Conservation (phyloP, 2,797 vertebrate species). For the Anabas testudineus region DNA sequence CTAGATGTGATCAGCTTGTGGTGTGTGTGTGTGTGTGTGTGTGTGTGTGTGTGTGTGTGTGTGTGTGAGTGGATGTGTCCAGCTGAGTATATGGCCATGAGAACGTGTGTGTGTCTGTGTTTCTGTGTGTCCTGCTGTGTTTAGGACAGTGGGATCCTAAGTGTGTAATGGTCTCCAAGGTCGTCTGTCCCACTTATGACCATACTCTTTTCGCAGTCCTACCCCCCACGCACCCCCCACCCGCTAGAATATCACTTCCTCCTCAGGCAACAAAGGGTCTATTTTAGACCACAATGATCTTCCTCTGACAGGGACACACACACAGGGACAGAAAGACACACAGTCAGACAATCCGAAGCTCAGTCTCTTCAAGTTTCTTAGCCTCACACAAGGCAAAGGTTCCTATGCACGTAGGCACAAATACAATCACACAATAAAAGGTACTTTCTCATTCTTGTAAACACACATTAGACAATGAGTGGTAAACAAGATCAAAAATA, state of each 20-base stretch:
- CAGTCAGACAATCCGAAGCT: constrained; percentile 15
- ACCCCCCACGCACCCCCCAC: constrained; percentile 30
- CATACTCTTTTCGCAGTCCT: constrained; percentile 91
- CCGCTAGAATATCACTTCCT: constrained; percentile 75
- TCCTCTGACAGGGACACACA: constrained; percentile 63
- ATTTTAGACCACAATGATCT: constrained; percentile 81
- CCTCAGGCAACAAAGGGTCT: constrained; percentile 73
- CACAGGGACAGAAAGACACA: constrained; percentile 18
- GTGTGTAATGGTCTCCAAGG: constrained; percentile 67
- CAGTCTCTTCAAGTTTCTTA: constrained; percentile 18
- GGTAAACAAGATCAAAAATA: constrained; percentile 50
- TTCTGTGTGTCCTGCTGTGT: constrained; percentile 24
- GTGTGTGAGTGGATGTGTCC: constrained; percentile 19
- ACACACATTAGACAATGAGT: constrained; percentile 43
- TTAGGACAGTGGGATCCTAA: constrained; percentile 63
- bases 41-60: not conserved
- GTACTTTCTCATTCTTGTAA: not conserved
- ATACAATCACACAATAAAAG: not conserved
- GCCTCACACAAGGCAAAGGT: constrained; percentile 10
- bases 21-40: not conserved
- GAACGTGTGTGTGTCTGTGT: constrained; percentile 6
- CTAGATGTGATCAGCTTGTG: too few relatives aligned
- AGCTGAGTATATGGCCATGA: too few relatives aligned
- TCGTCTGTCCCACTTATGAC: constrained; percentile 81
- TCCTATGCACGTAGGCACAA: not conserved